Percentiles rank a stretch among this genome's conserved stretches.
phyloP scores from a whole-genome alignment of 2,113 vertebrate species.

The Corythaeola cristata region DNA sequence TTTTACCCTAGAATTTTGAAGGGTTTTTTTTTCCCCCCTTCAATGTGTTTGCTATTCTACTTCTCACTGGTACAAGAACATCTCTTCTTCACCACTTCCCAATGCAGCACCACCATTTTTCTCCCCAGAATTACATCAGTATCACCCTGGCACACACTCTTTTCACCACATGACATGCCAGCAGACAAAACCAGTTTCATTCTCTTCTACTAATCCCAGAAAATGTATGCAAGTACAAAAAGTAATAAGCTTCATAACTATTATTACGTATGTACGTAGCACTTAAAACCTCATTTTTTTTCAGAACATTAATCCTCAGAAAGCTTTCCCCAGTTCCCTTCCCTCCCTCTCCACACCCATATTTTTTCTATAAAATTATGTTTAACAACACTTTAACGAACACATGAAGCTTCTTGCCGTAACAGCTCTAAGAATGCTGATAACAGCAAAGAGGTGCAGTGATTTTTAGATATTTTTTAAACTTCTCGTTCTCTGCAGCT shows the following conservation, averaged over 20 bases:
- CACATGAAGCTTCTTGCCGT: not conserved
- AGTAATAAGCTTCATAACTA: constrained; percentile 10
- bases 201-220: constrained; percentile 17
- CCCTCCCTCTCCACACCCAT: not conserved
- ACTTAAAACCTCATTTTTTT: not conserved
- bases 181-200: not conserved
- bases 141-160: not conserved
- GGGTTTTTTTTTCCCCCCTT: not conserved
- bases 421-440: not conserved
- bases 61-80: not conserved
- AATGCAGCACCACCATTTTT: not conserved
- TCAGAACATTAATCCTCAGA: not conserved
- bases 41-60: not conserved
- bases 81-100: not conserved
- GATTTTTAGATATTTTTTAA: not conserved
- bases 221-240: constrained; percentile 3
- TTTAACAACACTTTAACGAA: not conserved
- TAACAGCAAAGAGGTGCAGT: not conserved
- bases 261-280: not conserved
- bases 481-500: not conserved
- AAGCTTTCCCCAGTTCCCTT: not conserved
- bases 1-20: not conserved
- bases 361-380: constrained; percentile 1
- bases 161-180: not conserved
- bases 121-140: not conserved